phyloP scores from a whole-genome alignment of 2,888 invertebrate genomes.

The Eueremaeus valkanovi region DNA sequence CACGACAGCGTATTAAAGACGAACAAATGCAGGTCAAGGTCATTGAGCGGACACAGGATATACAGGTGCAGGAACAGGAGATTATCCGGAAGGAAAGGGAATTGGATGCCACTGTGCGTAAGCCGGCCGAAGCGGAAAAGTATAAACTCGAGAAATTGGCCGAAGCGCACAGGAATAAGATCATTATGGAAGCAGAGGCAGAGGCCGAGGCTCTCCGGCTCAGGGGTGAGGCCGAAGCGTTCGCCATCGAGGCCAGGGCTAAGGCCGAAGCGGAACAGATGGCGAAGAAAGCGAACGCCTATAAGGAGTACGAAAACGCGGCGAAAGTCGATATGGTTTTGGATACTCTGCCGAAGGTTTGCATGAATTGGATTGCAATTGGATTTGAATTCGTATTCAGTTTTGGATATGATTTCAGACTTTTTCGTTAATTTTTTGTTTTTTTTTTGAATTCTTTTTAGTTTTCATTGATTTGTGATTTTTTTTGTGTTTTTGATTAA shows the following conservation, averaged over 20 bases:
- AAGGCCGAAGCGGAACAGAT: slow-evolving; percentile 95
- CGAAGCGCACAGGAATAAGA: slow-evolving; percentile 70
- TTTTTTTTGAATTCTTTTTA: no score
- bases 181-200: slow-evolving; percentile 88
- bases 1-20: slow-evolving; percentile 89
- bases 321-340: slow-evolving; percentile 96
- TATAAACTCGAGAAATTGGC: slow-evolving; percentile 83
- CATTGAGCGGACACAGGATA: slow-evolving; percentile 86
- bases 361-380: no score
- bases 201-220: slow-evolving; percentile 83
- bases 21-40: slow-evolving; percentile 86
- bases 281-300: slow-evolving; percentile 94
- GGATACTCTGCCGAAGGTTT: slow-evolving; percentile 87
- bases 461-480: slow-evolving; percentile 25
- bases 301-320: slow-evolving; percentile 91
- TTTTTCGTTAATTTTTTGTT: no score
- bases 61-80: slow-evolving; percentile 93
- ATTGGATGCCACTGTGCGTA: slow-evolving; percentile 83
- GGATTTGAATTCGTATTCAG: no score
- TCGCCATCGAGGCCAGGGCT: slow-evolving; percentile 88
- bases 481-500: neutral
- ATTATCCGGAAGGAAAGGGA: slow-evolving; percentile 85
- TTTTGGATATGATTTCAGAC: no score
- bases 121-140: slow-evolving; percentile 95
- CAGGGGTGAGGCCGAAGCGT: slow-evolving; percentile 69